Conservation (phyloP, 2,113 vertebrate species). For the Pantherophis guttatus region DNA sequence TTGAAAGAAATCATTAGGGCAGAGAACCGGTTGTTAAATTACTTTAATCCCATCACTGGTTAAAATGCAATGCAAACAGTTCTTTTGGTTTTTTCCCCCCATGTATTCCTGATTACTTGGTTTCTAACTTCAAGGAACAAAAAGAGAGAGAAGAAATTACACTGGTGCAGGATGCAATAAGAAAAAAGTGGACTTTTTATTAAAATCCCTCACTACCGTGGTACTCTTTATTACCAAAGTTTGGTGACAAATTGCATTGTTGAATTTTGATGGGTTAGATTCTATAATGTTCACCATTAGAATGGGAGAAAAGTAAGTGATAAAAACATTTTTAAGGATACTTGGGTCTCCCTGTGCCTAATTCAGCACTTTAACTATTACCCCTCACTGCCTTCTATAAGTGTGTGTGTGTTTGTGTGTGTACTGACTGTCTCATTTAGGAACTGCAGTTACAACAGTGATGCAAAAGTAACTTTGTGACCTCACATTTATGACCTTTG, state of each 20-base stretch:
- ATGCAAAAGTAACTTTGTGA: background rate
- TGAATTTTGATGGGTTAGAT: background rate
- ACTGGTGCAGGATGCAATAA: background rate
- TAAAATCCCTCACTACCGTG: background rate
- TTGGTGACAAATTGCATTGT: background rate
- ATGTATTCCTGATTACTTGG: background rate
- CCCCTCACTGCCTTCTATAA: background rate
- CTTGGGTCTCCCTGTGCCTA: background rate
- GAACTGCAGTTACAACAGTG: background rate
- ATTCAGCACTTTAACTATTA: background rate
- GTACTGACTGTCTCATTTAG: background rate
- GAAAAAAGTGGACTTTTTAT: background rate
- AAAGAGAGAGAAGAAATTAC: background rate
- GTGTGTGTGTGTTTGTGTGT: background rate
- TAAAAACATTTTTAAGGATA: background rate
- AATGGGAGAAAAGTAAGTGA: background rate
- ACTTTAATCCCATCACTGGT: background rate
- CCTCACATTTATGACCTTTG: background rate
- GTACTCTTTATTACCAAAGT: background rate
- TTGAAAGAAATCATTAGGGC: no score
- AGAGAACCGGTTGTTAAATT: no score
- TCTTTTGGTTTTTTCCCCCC: fast-evolving
- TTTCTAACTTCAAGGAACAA: background rate
- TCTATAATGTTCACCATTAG: background rate
- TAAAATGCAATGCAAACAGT: background rate